phyloP scores from a whole-genome alignment of 2,888 invertebrate species.

The Sclerodermus sp. region DNA sequence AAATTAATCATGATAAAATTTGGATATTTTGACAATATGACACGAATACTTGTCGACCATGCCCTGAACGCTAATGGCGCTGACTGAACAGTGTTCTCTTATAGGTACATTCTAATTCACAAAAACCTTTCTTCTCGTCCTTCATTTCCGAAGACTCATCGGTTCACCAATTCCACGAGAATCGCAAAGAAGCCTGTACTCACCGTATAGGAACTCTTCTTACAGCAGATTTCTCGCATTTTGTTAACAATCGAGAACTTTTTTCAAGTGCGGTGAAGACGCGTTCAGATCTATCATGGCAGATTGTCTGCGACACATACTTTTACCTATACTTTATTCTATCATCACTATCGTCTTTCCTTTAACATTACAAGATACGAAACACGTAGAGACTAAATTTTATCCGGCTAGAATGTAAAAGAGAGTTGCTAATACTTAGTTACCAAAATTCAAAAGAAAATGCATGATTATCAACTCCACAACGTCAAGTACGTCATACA shows the following conservation, averaged over 20 bases:
- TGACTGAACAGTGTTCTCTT: conserved; percentile 35
- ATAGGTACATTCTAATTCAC: conserved; percentile 14
- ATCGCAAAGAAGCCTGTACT: conserved; percentile 23
- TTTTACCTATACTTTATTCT: conserved; percentile 25
- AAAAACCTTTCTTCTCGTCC: not conserved
- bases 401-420: no score
- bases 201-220: conserved; percentile 46
- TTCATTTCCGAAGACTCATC: not conserved
- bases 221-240: conserved; percentile 45
- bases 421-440: no score
- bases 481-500: no score
- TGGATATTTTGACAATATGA: conserved; percentile 34
- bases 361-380: no score
- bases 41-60: conserved; percentile 41
- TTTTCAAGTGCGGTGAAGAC: conserved; percentile 44
- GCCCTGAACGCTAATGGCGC: conserved; percentile 48
- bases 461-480: no score
- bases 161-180: not conserved
- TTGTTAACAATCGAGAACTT: conserved; percentile 36
- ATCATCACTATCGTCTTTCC: not conserved
- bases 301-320: conserved; percentile 45
- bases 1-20: conserved; percentile 4
- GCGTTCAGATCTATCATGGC: conserved; percentile 53
- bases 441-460: no score
- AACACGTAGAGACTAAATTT: no score